phyloP scores from a whole-genome alignment of 2,888 invertebrate species.

The Adela reaumurella region DNA sequence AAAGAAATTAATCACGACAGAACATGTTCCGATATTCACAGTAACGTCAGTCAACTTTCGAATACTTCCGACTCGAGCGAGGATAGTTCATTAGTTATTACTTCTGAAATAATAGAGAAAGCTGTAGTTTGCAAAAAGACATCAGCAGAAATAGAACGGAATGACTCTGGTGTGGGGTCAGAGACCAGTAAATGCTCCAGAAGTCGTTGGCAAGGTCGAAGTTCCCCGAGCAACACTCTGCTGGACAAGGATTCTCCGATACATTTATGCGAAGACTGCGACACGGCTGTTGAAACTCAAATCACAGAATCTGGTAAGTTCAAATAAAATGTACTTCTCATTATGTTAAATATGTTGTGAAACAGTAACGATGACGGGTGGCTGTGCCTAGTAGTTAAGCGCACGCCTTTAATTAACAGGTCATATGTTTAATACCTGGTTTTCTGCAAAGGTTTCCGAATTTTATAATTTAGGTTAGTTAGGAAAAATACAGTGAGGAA shows the following conservation, averaged over 20 bases:
- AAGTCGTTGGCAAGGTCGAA: slow-evolving; percentile 65
- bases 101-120: slow-evolving; percentile 57
- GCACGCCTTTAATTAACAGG: too few relatives aligned
- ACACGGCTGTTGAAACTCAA: slow-evolving; percentile 73
- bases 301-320: slow-evolving; percentile 60
- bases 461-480: too few relatives aligned
- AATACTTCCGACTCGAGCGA: slow-evolving; percentile 84
- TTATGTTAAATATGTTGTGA: too few relatives aligned
- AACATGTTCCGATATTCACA: slow-evolving; percentile 54
- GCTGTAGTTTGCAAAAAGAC: slow-evolving; percentile 54
- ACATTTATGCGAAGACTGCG: slow-evolving; percentile 83
- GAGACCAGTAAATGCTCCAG: slow-evolving; percentile 86
- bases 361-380: too few relatives aligned
- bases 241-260: slow-evolving; percentile 59
- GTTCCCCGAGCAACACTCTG: slow-evolving; percentile 40
- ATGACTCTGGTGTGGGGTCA: slow-evolving; percentile 90
- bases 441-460: too few relatives aligned
- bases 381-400: too few relatives aligned
- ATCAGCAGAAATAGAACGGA: slow-evolving; percentile 79
- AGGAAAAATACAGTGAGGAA: too few relatives aligned
- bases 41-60: slow-evolving; percentile 72
- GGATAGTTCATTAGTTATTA: slow-evolving; percentile 68
- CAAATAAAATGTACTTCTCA: too few relatives aligned
- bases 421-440: too few relatives aligned
- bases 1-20: slow-evolving; percentile 54